These are phyloP conservation scores for Rotaria socialis DNA, from an alignment of 2,888 invertebrate species.

Conservation along the genomic window DNA sequence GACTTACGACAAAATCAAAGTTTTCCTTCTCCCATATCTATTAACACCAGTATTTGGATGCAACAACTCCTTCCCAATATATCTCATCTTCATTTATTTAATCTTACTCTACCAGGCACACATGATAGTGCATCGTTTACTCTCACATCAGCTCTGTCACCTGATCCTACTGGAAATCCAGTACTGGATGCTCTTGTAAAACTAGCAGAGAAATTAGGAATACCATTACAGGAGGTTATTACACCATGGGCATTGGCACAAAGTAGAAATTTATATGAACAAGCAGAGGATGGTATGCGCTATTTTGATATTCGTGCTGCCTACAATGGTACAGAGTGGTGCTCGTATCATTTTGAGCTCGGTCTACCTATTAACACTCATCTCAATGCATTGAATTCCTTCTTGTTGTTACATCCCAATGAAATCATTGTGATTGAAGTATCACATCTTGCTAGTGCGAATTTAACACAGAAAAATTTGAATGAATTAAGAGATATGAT, in stretches of 20 bases:
- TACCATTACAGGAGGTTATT: slow-evolving; percentile 2
- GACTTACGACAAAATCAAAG: not conserved
- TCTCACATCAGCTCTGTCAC: not conserved
- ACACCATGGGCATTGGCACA: slow-evolving; percentile 20
- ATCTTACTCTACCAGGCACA: slow-evolving; percentile 1
- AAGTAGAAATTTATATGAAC: not conserved
- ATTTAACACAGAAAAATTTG: not conserved
- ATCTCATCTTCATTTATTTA: slow-evolving; percentile 20
- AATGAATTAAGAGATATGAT: slow-evolving; percentile 10
- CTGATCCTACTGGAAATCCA: slow-evolving; percentile 29
- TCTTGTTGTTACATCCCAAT: not conserved
- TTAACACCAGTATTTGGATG: slow-evolving; percentile 33
- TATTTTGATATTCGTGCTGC: slow-evolving; percentile 38
- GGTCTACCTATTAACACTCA: slow-evolving; percentile 22
- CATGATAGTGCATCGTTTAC: not conserved
- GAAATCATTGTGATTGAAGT: slow-evolving; percentile 13
- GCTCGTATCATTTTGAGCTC: slow-evolving; percentile 32
- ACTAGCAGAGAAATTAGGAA: slow-evolving; percentile 23
- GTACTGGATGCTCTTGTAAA: not conserved
- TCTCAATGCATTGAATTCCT: not conserved
- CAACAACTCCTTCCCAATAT: not conserved
- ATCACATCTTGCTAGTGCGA: not conserved
- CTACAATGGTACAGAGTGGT: slow-evolving; percentile 29
- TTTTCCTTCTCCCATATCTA: not conserved
- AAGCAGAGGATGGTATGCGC: slow-evolving; percentile 28